Base-by-base conservation (phyloP, 2,888 invertebrate genomes). In the Parnassius orleans region DNA sequence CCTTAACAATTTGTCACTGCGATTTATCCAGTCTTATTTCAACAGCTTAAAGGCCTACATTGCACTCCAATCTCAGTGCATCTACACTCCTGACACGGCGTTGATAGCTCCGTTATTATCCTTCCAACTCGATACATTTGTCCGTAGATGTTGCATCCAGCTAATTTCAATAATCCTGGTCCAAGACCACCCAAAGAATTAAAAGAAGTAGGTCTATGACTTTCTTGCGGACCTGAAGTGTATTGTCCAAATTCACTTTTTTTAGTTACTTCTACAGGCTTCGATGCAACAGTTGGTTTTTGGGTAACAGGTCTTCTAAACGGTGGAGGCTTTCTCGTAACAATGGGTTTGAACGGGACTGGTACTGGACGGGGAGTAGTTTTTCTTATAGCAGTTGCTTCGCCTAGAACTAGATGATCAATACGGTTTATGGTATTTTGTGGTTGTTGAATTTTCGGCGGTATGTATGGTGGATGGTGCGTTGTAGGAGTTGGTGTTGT, bases 111-210 rank as follows among this genome's bases (percentile, higher is more conserved):
- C 1, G 95, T 93, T 72, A 97, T 97, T 69, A 96, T 95, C 74
- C 95, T 93, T 3, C 96, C 96, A 10, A 97, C 95, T 33, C 95
- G 93, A 82, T 97, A 97, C 95, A 97, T 97, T 68, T 95, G 93
- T 9, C 97, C 97, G 76, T 97, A 97, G 73, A 97, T 97, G 84
- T 97, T 97, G 79, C 97, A 97, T 0, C 97, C 97, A 11, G 96
- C 96, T 66, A 97, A 81, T 83, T 96, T 97, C 53, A 96, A 84
- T 57, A 95, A 83, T 46, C 95, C 94, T 12, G 92, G 83, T 1
- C 92, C 90, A 1, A 80, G 65, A 2, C 78, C 81, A 9, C 65
- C 63, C 51, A 69, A 33, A 61, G 71, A 66, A 50, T 71, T 73
- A 11, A 67, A 56, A 42, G 69, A 69, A 0, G 80, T 76, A 9